Evolutionary conservation across 2,113 vertebrate genomes (phyloP).

Genomic region (Phylloscopus trochiloides): DNA sequence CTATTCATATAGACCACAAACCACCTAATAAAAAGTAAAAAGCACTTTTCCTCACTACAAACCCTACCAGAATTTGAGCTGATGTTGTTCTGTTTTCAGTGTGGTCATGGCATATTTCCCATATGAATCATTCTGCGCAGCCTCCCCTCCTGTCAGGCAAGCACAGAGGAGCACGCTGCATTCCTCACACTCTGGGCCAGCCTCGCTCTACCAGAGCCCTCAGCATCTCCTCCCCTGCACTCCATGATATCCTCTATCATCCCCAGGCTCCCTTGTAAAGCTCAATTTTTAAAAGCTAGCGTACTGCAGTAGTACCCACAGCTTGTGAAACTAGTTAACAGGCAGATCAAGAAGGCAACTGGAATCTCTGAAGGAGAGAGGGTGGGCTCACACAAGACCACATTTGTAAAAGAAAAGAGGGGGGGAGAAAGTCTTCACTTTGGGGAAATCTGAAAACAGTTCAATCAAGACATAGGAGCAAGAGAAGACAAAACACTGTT

Average conservation of each 20-base stretch:
- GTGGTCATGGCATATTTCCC: not conserved
- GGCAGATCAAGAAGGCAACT: not conserved
- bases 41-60: not conserved
- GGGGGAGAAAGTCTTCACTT: not conserved
- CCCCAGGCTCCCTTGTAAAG: not conserved
- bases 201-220: not conserved
- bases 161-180: not conserved
- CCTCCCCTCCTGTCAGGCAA: not conserved
- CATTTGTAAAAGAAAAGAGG: not conserved
- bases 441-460: not conserved
- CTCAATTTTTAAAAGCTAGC: not conserved
- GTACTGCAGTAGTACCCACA: not conserved
- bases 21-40: not conserved
- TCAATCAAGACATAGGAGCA: not conserved
- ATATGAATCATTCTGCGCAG: not conserved
- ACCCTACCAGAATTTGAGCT: not conserved
- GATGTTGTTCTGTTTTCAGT: not conserved
- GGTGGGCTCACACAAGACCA: not conserved
- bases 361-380: not conserved
- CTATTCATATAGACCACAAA: not conserved
- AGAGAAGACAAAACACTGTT: not conserved
- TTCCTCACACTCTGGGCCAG: not conserved
- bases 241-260: accelerated
- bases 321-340: not conserved
- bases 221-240: not conserved